A percentile compares a stretch with the other conserved stretches of the same genome.
Evolutionary conservation across 2,113 vertebrate species (phyloP).

Genomic region (Chrysemys picta): DNA sequence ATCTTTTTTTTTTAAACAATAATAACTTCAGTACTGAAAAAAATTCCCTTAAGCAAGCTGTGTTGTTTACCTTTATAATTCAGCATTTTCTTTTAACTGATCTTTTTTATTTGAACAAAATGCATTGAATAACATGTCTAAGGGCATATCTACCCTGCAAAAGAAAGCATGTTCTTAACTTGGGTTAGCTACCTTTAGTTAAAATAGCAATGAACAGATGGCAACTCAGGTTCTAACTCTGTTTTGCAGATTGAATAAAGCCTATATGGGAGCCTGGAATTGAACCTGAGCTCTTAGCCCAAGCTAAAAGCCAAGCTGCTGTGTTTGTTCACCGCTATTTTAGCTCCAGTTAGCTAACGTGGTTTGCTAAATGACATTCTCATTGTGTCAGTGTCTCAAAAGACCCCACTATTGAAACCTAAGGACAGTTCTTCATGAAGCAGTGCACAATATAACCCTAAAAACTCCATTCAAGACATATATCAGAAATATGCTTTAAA

Average conservation of each 20-base stretch:
- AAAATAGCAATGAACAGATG: neutral
- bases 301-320: no score
- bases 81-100: neutral
- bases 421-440: neutral
- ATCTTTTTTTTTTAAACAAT: neutral
- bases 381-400: neutral
- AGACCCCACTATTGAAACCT: neutral
- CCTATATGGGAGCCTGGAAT: neutral
- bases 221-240: no score
- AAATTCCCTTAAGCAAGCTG: neutral
- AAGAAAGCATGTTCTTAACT: neutral
- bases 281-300: no score
- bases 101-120: neutral
- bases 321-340: neutral
- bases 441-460: neutral
- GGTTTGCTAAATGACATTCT: neutral
- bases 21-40: neutral
- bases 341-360: neutral
- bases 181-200: neutral
- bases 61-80: neutral
- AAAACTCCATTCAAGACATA: neutral
- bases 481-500: conserved; percentile 1
- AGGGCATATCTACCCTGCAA: neutral
- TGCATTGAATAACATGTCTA: neutral
- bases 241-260: no score